Conservation (phyloP, 2,797 vertebrate species). For the Emydoidea blandingii region DNA sequence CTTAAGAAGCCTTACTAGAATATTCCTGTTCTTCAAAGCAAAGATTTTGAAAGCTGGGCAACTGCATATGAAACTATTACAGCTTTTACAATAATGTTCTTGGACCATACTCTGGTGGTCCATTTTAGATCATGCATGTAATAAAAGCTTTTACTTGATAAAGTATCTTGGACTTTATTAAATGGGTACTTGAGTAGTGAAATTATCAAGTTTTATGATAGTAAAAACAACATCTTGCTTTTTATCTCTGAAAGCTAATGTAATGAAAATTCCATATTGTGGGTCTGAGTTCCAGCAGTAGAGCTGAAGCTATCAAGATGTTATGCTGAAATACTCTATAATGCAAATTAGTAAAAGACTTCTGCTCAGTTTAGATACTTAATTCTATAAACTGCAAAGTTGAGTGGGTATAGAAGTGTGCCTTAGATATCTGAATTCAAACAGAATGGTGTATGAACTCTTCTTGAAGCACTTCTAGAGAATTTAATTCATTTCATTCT, state of each 20-base stretch:
- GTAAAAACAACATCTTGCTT: background rate
- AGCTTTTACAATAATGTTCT: background rate
- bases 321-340: too few relatives aligned
- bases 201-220: background rate
- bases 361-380: background rate
- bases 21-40: background rate
- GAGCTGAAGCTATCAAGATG: background rate
- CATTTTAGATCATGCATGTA: background rate
- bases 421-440: background rate
- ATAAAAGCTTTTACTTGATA: background rate
- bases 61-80: background rate
- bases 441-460: background rate
- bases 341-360: background rate
- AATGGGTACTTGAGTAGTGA: background rate
- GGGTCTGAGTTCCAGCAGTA: background rate
- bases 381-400: background rate
- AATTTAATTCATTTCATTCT: background rate
- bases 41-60: background rate
- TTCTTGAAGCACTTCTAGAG: background rate
- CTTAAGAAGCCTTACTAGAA: background rate
- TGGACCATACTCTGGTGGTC: background rate
- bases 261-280: background rate
- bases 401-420: background rate
- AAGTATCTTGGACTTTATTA: background rate
- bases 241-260: background rate